These are phyloP conservation scores for Drosophila prostipennis DNA, from an alignment of 2,888 invertebrate species.

Conservation along the genomic window DNA sequence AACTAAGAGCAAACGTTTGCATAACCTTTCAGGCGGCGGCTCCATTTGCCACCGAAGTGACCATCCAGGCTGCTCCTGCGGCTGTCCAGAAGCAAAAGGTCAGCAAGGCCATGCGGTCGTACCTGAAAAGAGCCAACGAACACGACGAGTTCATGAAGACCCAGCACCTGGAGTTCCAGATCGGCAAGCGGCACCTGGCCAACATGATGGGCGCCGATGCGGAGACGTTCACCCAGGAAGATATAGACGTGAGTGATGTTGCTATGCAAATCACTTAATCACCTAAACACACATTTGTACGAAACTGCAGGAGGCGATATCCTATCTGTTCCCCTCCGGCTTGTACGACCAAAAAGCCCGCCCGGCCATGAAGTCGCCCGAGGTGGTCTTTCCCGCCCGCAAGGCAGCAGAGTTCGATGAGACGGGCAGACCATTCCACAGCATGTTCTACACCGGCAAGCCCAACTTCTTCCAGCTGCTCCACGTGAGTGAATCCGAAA, in stretches of 20 bases:
- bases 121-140: conserved; percentile 91
- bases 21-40: conserved; percentile 60
- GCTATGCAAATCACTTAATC: too few species aligned
- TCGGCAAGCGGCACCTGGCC: conserved; percentile 97
- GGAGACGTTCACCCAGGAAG: conserved; percentile 93
- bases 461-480: conserved; percentile 93
- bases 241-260: conserved; percentile 89
- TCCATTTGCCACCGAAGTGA: conserved; percentile 74
- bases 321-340: conserved; percentile 98
- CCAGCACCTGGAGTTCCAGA: conserved; percentile 91
- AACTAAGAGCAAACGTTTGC: conserved; percentile 52
- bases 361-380: conserved; percentile 95
- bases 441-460: conserved; percentile 95
- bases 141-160: conserved; percentile 93
- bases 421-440: conserved; percentile 95
- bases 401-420: conserved; percentile 96
- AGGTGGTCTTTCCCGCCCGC: conserved; percentile 91
- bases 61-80: conserved; percentile 77
- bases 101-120: conserved; percentile 95
- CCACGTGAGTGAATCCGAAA: conserved; percentile 86
- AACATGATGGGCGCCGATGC: conserved; percentile 99
- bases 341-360: conserved; percentile 93
- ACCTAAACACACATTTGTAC: too few species aligned
- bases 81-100: conserved; percentile 86
- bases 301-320: conserved; percentile 90